Conservation (phyloP, 2,113 vertebrate genomes). For the Montifringilla adamsi region DNA sequence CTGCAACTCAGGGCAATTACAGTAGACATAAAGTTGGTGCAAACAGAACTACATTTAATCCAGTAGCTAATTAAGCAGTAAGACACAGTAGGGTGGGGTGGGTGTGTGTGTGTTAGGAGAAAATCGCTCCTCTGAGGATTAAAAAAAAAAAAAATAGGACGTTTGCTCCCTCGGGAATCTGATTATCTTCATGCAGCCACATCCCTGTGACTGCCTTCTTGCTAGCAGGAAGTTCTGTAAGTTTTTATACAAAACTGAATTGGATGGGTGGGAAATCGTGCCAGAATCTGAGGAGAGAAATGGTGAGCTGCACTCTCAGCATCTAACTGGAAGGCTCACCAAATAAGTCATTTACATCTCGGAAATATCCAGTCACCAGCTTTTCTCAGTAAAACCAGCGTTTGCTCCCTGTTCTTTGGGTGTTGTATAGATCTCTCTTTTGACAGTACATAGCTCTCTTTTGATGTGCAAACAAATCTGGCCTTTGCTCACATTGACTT, state of each 20-base stretch:
- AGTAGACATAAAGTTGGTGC: slow-evolving; percentile 67
- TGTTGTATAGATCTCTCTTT: neutral
- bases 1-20: slow-evolving; percentile 69
- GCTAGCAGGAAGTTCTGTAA: slow-evolving; percentile 30
- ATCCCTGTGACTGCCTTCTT: neutral
- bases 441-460: neutral
- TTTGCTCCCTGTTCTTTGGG: neutral
- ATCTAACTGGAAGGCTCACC: neutral
- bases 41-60: slow-evolving; percentile 69
- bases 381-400: neutral
- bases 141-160: neutral
- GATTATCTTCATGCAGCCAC: slow-evolving; percentile 42
- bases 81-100: slow-evolving; percentile 28
- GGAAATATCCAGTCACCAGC: neutral
- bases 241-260: slow-evolving; percentile 27
- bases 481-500: neutral
- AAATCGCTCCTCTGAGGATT: slow-evolving; percentile 62
- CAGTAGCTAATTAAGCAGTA: slow-evolving; percentile 71
- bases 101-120: slow-evolving; percentile 39
- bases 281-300: slow-evolving; percentile 20
- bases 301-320: neutral
- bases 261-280: neutral
- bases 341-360: neutral
- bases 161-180: slow-evolving; percentile 47
- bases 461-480: neutral